Base-by-base conservation (phyloP, 2,113 vertebrate species). In the Apteryx owenii region DNA sequence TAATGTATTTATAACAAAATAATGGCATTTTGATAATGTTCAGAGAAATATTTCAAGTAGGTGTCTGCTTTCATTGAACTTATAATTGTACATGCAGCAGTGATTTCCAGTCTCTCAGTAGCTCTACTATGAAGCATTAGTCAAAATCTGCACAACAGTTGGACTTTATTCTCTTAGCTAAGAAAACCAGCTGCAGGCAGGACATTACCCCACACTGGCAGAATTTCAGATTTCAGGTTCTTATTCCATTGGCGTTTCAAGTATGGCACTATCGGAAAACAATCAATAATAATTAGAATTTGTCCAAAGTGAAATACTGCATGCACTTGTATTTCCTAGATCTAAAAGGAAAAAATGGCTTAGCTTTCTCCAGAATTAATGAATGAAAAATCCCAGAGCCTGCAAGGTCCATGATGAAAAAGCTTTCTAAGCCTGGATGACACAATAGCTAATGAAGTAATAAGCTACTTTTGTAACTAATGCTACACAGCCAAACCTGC, bases 191-290 rank as follows among this genome's bases (percentile, higher is more conserved):
- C 80, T 90, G 64, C 69, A 65, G 66, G 71, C 46, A 38, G 70
- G 46, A 58, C 72, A 18, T 53, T 88, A 68, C 65, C 51, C 46
- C 26, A 11, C 31, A 81, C 54, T 48, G 72, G 85, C 92, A 97
- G 64, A 81, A 94, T 93, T 96, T 97, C 96, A 96, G 73, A 71
- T 96, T 94, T 94, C 80, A 90, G 75, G 10, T 91, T 95, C 9
- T 1, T 56, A 44, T 85, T 91, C 91, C 81, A 65, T 83, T 76
- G 65, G 60, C 90, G 81, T 44, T 88, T 78, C 23, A 71, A 10
- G 8, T 73, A 15, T 31, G 89, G 28, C 1, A 5, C 46, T 87
- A 26, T 90, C 97, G 95, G 86, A 93, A 93, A 83, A 64, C 28
- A 40, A 96, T 97, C 91, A 82, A 68, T 96, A 90, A 91, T 93